Conservation (phyloP, 2,113 vertebrate species). For the Athene noctua region DNA sequence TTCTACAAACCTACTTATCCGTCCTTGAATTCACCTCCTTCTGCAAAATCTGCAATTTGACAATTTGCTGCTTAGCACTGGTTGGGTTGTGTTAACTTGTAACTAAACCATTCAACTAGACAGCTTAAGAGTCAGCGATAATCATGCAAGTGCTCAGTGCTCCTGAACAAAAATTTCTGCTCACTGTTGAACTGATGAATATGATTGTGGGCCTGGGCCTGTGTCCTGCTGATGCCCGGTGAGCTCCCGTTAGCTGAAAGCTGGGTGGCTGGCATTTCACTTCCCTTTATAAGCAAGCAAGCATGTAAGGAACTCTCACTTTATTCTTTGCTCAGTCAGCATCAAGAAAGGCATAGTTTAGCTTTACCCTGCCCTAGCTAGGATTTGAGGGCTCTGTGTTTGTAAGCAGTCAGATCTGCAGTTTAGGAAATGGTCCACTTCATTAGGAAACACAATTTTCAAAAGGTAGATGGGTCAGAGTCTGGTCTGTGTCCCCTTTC, state of each 20-base stretch:
- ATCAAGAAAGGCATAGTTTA: background rate
- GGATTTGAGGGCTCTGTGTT: background rate
- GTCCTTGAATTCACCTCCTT: background rate
- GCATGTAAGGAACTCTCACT: background rate
- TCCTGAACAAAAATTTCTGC: background rate
- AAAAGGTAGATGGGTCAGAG: background rate
- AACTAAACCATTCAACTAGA: background rate
- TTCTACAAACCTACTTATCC: background rate
- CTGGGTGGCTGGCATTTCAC: background rate
- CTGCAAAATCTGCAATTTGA: background rate
- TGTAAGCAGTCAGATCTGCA: background rate
- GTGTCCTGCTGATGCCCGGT: rapidly evolving
- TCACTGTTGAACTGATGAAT: background rate
- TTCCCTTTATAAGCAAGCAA: background rate
- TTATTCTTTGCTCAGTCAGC: background rate
- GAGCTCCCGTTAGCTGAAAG: background rate
- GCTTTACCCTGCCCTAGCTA: background rate
- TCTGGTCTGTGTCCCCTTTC: background rate
- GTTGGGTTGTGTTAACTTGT: background rate
- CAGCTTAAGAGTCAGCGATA: background rate
- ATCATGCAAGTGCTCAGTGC: background rate
- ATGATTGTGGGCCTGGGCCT: background rate
- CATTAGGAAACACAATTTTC: background rate
- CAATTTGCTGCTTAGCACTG: background rate
- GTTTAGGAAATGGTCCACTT: background rate